phyloP scores from a whole-genome alignment of 2,888 invertebrate genomes.

The Lysandra coridon region DNA sequence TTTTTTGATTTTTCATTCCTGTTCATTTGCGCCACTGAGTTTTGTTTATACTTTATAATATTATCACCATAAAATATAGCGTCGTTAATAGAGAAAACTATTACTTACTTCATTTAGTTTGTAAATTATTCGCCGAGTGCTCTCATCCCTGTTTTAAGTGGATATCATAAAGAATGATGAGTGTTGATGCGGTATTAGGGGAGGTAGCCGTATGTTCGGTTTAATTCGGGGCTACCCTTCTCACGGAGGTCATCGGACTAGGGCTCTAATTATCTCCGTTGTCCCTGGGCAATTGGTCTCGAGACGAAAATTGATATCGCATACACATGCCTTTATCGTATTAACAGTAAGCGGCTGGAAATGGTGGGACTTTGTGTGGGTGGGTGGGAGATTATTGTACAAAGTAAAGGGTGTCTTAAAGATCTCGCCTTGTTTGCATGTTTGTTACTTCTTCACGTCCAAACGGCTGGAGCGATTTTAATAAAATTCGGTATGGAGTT shows the following conservation, averaged over 20 bases:
- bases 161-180: not conserved
- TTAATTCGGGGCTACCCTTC: not conserved
- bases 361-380: not conserved
- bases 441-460: no score
- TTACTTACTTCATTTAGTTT: not conserved
- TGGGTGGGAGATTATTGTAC: not conserved
- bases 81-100: not conserved
- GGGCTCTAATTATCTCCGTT: conserved; percentile 6
- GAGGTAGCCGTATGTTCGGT: not conserved
- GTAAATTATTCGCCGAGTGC: not conserved
- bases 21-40: not conserved
- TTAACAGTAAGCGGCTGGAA: not conserved
- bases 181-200: conserved; percentile 1
- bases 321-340: not conserved
- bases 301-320: conserved; percentile 10
- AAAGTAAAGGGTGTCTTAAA: not conserved
- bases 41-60: not conserved
- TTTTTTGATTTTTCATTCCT: not conserved
- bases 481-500: no score
- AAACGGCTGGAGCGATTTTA: no score
- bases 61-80: not conserved
- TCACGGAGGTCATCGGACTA: not conserved
- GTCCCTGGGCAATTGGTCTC: not conserved
- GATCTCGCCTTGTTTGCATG: no score
- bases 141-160: conserved; percentile 2